Evolutionary conservation across 2,888 invertebrate genomes (phyloP).

Genomic region (Corbicula japonica): DNA sequence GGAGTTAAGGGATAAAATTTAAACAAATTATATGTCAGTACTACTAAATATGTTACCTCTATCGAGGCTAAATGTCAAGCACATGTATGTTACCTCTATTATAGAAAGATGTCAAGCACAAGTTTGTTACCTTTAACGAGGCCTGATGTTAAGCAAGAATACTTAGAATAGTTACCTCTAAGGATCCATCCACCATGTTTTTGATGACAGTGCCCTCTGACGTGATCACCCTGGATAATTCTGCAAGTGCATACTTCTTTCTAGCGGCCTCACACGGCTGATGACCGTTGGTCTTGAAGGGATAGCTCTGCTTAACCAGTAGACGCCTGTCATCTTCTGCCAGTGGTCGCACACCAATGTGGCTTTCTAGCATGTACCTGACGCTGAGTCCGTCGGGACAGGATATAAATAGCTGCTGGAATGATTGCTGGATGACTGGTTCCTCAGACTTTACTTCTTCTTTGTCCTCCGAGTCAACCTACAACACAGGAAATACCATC

Average conservation of each 20-base stretch:
- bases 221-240: constrained; percentile 83
- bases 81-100: too few species aligned
- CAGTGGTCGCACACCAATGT: constrained; percentile 79
- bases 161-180: constrained; percentile 82
- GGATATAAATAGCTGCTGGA: constrained; percentile 84
- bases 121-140: too few species aligned
- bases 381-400: constrained; percentile 85
- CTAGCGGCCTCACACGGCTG: constrained; percentile 81
- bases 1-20: too few species aligned
- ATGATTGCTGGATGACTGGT: constrained; percentile 74
- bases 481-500: too few species aligned
- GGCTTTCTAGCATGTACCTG: constrained; percentile 82
- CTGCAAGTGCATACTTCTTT: constrained; percentile 78
- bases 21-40: too few species aligned
- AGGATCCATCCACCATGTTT: constrained; percentile 84
- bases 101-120: too few species aligned
- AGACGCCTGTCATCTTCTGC: constrained; percentile 77
- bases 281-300: constrained; percentile 81
- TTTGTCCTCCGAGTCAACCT: constrained; percentile 63
- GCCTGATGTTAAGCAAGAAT: too few species aligned
- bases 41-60: too few species aligned
- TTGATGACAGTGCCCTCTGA: constrained; percentile 85
- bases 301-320: constrained; percentile 84
- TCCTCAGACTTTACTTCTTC: constrained; percentile 70
- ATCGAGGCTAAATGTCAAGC: too few species aligned